phyloP scores from a whole-genome alignment of 2,797 vertebrate species.

The Phrynocephalus guinanensis region DNA sequence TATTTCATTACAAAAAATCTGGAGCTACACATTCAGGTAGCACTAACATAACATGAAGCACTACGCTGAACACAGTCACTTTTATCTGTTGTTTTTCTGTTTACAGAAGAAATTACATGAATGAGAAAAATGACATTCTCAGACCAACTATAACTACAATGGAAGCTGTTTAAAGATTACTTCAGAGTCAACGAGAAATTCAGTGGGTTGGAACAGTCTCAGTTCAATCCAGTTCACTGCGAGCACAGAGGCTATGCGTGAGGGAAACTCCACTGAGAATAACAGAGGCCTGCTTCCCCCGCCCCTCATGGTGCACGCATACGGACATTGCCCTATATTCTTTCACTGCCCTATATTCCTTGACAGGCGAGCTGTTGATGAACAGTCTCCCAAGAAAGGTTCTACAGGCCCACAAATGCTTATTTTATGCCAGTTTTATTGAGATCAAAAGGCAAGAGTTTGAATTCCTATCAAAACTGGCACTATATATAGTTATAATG shows the following conservation, averaged over 20 bases:
- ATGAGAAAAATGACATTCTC: not conserved
- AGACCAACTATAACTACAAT: not conserved
- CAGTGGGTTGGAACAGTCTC: not conserved
- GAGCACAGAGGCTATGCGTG: not conserved
- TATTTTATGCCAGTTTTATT: not conserved
- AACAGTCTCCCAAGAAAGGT: not conserved
- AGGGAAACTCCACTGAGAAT: not conserved
- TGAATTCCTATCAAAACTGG: not conserved
- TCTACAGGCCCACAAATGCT: not conserved
- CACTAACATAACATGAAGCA: not conserved
- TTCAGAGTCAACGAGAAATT: not conserved
- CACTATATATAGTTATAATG: conserved; percentile 15
- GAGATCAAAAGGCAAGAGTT: not conserved
- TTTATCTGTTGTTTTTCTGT: not conserved
- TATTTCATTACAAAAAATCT: too few species aligned
- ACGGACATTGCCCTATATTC: not conserved
- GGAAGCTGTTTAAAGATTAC: not conserved
- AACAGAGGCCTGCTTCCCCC: not conserved
- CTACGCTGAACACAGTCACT: not conserved
- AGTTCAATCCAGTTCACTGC: not conserved
- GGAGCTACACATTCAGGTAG: not conserved
- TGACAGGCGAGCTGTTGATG: not conserved
- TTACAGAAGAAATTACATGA: not conserved
- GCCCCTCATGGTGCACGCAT: too few species aligned
- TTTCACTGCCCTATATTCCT: not conserved